Conservation (phyloP, 1,140 invertebrate genomes). For the Armadillidium nasatum region DNA sequence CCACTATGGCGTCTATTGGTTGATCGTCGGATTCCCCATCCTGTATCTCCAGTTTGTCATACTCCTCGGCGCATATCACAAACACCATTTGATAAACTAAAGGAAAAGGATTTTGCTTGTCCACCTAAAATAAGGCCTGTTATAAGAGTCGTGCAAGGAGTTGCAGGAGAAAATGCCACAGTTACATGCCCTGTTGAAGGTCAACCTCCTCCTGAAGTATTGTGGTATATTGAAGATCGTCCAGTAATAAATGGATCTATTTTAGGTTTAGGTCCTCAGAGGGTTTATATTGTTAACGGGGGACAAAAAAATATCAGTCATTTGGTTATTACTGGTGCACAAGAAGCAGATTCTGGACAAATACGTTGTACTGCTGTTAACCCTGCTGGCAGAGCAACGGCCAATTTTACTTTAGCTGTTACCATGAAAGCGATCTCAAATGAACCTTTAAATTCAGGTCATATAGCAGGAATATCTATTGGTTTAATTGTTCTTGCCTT, state of each 20-base stretch:
- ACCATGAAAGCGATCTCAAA: conserved; percentile 33
- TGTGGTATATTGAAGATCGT: conserved; percentile 61
- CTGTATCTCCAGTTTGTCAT: conserved; percentile 66
- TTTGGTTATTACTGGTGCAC: conserved; percentile 77
- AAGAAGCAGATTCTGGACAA: conserved; percentile 67
- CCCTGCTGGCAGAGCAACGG: conserved; percentile 65
- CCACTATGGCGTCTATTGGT: conserved; percentile 40
- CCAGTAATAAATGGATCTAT: conserved; percentile 36
- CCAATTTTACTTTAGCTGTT: conserved; percentile 66
- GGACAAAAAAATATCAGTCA: conserved; percentile 60
- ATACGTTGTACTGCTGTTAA: conserved; percentile 68
- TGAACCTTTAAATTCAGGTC: conserved; percentile 33
- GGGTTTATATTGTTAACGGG: conserved; percentile 47
- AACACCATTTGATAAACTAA: conserved; percentile 63
- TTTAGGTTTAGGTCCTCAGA: conserved; percentile 61
- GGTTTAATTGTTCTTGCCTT: conserved; percentile 38
- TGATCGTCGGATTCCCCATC: conserved; percentile 56
- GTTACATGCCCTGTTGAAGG: conserved; percentile 72
- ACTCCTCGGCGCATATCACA: conserved; percentile 62
- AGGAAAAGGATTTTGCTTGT: conserved; percentile 73
- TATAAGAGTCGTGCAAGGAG: conserved; percentile 68
- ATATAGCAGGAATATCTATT: conserved; percentile 42
- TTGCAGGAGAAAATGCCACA: conserved; percentile 76
- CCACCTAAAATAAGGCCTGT: conserved; percentile 69
- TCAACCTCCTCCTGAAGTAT: conserved; percentile 70